phyloP scores from a whole-genome alignment of 2,888 invertebrate species.

The Leptinotarsa haldemani region DNA sequence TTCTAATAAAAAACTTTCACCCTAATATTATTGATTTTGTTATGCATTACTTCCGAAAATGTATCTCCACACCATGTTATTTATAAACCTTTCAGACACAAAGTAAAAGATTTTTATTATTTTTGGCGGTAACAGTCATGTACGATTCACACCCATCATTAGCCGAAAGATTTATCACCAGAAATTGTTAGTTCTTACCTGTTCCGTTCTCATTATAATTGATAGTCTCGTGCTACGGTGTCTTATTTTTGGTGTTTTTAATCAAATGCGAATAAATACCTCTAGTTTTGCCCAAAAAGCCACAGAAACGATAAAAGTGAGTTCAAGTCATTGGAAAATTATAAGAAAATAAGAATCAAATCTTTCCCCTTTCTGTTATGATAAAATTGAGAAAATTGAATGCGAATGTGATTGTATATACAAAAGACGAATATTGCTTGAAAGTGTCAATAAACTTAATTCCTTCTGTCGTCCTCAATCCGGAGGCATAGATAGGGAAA shows the following conservation, averaged over 20 bases:
- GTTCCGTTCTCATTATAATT: conserved; percentile 15
- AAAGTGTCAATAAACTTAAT: no score
- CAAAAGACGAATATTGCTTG: no score
- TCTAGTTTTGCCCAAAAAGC: not conserved
- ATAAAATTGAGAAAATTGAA: no score
- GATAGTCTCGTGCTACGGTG: conserved; percentile 1
- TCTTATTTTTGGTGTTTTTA: not conserved
- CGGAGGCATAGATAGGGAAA: no score
- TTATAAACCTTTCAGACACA: conserved; percentile 8
- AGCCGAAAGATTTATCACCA: conserved; percentile 25
- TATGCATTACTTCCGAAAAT: conserved; percentile 8
- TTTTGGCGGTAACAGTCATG: conserved; percentile 9
- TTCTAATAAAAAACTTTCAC: not conserved
- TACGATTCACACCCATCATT: conserved; percentile 14
- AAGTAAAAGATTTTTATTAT: conserved; percentile 7
- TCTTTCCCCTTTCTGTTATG: no score
- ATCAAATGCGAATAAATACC: not conserved
- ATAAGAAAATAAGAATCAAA: no score
- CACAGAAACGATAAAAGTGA: not conserved
- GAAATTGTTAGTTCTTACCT: conserved; percentile 24
- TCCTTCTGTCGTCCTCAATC: no score
- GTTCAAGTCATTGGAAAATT: no score
- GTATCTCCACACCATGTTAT: conserved; percentile 11
- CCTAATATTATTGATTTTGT: conserved; percentile 16
- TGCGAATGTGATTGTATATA: no score